Conservation (phyloP, 2,797 vertebrate species). For the Coregonus suidteri region DNA sequence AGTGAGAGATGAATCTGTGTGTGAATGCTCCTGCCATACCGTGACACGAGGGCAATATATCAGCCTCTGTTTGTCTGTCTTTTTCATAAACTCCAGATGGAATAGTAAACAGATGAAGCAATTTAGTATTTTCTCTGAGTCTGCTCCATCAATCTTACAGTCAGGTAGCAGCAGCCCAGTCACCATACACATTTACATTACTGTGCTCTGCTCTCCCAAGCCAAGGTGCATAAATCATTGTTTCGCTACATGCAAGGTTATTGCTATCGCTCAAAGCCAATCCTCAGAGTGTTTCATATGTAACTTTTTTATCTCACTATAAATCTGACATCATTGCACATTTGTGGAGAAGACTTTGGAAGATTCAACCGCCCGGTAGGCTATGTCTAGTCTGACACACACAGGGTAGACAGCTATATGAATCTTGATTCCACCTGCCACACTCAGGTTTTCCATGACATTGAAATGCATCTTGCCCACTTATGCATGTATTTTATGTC, state of each 20-base stretch:
- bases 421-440: constrained; percentile 54
- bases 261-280: constrained; percentile 75
- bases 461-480: constrained; percentile 51
- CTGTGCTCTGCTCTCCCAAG: constrained; percentile 62
- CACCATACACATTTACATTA: constrained; percentile 45
- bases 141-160: constrained; percentile 48
- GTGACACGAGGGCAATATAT: constrained; percentile 78
- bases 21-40: constrained; percentile 79
- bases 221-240: constrained; percentile 76
- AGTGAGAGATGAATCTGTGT: constrained; percentile 83
- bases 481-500: constrained; percentile 49
- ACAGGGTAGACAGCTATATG: constrained; percentile 8
- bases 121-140: constrained; percentile 71
- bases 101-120: constrained; percentile 82
- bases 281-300: constrained; percentile 63
- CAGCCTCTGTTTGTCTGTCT: constrained; percentile 78
- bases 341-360: constrained; percentile 20
- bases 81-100: constrained; percentile 78
- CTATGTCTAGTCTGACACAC: constrained; percentile 45
- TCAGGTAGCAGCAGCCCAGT: constrained; percentile 32
- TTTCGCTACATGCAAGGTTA: constrained; percentile 70
- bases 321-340: constrained; percentile 71
- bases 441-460: constrained; percentile 66
- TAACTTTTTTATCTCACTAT: constrained; percentile 68
- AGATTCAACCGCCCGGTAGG: constrained; percentile 33